Evolutionary conservation across 2,113 vertebrate species (phyloP).

Genomic region (Turdus rufiventris): DNA sequence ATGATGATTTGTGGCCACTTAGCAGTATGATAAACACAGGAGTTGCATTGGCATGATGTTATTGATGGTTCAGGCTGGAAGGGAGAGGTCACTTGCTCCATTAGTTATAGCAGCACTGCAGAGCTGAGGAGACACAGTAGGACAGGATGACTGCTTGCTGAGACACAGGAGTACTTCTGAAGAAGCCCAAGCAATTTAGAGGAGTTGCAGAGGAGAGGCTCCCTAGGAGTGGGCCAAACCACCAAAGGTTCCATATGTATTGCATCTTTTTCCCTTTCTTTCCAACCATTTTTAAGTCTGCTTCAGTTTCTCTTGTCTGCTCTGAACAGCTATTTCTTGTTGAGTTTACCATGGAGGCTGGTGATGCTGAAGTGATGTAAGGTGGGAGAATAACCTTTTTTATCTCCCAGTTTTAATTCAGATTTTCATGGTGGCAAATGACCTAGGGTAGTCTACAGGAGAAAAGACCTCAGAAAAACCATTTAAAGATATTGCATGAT

Average conservation of each 20-base stretch:
- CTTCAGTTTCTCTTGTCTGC: neutral
- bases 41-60: neutral
- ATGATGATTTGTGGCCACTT: slow-evolving; percentile 27
- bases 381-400: neutral
- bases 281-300: neutral
- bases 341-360: neutral
- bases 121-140: neutral
- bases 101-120: neutral
- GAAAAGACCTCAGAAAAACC: neutral
- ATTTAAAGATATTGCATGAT: neutral
- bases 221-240: neutral
- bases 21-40: neutral
- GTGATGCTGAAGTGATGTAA: neutral
- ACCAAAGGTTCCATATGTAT: neutral
- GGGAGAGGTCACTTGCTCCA: neutral
- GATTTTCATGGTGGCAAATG: neutral
- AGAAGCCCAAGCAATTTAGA: neutral
- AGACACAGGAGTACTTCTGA: neutral
- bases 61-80: neutral
- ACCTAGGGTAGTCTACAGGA: neutral
- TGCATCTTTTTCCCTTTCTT: neutral
- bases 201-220: neutral
- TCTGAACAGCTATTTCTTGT: neutral
- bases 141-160: neutral
- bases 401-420: neutral